These are phyloP conservation scores for Rhodophaea formosa DNA, from an alignment of 2,888 invertebrate genomes.

Conservation along the genomic window DNA sequence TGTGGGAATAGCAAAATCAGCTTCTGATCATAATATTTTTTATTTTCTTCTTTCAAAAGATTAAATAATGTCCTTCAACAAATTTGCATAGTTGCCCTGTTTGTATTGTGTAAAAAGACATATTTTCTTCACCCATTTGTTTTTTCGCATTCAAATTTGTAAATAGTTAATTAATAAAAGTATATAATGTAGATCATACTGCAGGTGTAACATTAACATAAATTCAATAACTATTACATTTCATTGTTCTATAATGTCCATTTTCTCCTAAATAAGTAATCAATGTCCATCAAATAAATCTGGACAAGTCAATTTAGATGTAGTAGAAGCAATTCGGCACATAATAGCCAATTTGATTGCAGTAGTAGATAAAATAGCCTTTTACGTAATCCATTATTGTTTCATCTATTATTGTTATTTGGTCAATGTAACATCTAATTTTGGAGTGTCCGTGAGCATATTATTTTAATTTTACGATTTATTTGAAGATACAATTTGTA, in stretches of 20 bases:
- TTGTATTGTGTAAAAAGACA: too few relatives aligned
- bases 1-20: too few relatives aligned
- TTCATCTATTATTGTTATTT: background rate
- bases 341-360: slow-evolving; percentile 4
- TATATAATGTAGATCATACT: too few relatives aligned
- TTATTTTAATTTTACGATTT: background rate
- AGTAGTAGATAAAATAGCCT: background rate
- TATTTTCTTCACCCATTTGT: too few relatives aligned
- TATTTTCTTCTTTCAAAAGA: too few relatives aligned
- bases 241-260: background rate
- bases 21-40: too few relatives aligned
- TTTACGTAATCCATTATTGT: background rate
- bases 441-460: background rate
- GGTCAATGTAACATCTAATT: background rate
- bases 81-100: too few relatives aligned
- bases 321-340: background rate
- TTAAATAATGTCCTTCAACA: too few relatives aligned
- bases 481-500: background rate
- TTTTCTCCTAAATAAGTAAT: background rate
- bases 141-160: too few relatives aligned
- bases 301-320: slow-evolving; percentile 3
- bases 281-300: background rate
- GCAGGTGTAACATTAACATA: too few relatives aligned
- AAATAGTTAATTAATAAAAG: too few relatives aligned
- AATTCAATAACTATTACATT: background rate